A percentile compares a stretch with the other conserved stretches of the same genome.
phyloP scores from a whole-genome alignment of 2,888 invertebrate species.

The Linhomoeus sp. region DNA sequence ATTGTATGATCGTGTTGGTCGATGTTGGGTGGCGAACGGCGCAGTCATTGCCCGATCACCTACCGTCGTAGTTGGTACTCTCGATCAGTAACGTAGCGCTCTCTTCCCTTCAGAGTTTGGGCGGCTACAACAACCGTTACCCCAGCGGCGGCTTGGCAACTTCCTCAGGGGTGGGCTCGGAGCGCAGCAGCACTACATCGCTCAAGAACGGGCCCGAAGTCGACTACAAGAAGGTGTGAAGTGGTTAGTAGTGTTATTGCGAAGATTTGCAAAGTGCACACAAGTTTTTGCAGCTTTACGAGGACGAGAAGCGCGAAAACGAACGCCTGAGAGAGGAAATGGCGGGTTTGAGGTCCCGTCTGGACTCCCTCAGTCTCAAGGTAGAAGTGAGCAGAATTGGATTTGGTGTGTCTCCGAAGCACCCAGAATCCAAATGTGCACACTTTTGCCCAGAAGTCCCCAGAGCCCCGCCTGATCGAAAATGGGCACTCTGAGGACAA shows the following conservation, averaged over 20 bases:
- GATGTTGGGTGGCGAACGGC: too few relatives aligned
- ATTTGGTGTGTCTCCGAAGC: background rate
- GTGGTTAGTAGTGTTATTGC: background rate
- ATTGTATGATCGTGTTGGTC: too few relatives aligned
- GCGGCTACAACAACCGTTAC: background rate
- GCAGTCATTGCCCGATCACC: too few relatives aligned
- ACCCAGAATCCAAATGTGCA: background rate
- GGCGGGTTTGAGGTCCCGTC: conserved; percentile 12
- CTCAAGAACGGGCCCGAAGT: background rate
- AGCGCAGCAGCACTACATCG: background rate
- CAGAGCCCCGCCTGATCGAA: background rate
- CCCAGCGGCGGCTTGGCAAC: background rate
- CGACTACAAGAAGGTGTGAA: conserved; percentile 3
- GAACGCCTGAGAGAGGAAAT: conserved; percentile 13
- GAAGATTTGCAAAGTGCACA: background rate
- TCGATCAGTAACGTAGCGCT: too few relatives aligned
- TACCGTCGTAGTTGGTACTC: too few relatives aligned
- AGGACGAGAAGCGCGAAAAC: conserved; percentile 16
- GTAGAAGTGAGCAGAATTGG: too few relatives aligned
- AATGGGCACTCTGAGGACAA: background rate
- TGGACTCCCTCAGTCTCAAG: conserved; percentile 5
- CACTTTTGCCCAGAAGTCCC: background rate
- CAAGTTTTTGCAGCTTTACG: conserved; percentile 12
- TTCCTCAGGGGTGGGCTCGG: too few relatives aligned
- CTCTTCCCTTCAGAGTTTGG: background rate